A percentile compares a stretch with the other conserved stretches of the same genome.
These are phyloP conservation scores for Eurosta solidaginis DNA, from an alignment of 1,140 invertebrate species.

Conservation along the genomic window DNA sequence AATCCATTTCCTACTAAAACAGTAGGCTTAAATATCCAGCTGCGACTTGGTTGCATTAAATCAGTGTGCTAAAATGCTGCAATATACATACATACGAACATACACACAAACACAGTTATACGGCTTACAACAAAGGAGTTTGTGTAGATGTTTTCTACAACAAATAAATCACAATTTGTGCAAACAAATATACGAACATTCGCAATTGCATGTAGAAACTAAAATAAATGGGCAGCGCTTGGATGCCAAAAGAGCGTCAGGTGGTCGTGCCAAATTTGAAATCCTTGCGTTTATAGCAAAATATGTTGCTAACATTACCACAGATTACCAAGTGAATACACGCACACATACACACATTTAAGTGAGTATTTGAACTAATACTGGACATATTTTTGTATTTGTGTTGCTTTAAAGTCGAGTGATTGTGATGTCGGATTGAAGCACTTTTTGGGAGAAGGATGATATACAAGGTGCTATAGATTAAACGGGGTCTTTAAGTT, in stretches of 20 bases:
- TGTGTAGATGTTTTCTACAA: background rate
- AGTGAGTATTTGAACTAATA: background rate
- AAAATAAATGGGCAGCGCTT: slow-evolving; percentile 13
- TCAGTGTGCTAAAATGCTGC: too few relatives aligned
- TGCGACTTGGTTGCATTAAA: too few relatives aligned
- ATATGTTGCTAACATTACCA: slow-evolving; percentile 20
- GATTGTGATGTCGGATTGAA: too few relatives aligned
- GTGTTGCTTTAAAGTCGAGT: background rate
- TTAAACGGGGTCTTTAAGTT: too few relatives aligned
- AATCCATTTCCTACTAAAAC: too few relatives aligned
- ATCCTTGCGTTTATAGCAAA: slow-evolving; percentile 19
- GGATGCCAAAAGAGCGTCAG: slow-evolving; percentile 21
- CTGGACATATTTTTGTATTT: background rate
- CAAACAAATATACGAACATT: background rate
- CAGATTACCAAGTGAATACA: slow-evolving; percentile 13
- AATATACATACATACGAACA: too few relatives aligned
- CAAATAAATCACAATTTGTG: slow-evolving; percentile 26
- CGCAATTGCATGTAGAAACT: background rate
- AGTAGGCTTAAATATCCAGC: too few relatives aligned
- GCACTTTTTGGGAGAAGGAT: too few relatives aligned
- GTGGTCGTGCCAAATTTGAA: slow-evolving; percentile 23
- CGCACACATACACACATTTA: background rate
- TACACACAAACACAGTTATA: too few relatives aligned
- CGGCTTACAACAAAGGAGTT: too few relatives aligned
- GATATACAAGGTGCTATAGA: too few relatives aligned